These are phyloP conservation scores for Zingel zingel DNA, from an alignment of 2,113 vertebrate species.

Conservation along the genomic window DNA sequence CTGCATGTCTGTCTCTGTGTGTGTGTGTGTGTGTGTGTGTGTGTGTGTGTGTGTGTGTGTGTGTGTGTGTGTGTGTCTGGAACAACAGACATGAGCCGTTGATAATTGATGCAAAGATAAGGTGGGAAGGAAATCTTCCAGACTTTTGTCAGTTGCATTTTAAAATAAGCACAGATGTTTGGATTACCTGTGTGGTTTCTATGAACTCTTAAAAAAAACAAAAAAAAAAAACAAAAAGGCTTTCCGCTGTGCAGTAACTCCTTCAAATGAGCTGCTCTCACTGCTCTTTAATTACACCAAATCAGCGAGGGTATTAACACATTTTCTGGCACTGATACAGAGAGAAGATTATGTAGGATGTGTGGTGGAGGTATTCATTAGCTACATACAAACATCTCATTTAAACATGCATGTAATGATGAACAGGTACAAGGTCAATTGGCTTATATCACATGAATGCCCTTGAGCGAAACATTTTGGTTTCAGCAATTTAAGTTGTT, in stretches of 20 bases:
- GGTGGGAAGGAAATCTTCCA: constrained; percentile 52
- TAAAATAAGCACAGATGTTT: constrained; percentile 46
- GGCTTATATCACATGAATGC: constrained; percentile 15
- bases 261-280: constrained; percentile 17
- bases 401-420: constrained; percentile 23
- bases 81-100: constrained; percentile 38
- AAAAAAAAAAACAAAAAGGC: neutral
- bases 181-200: constrained; percentile 38
- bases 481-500: neutral
- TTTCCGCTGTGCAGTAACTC: constrained; percentile 18
- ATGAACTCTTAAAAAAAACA: constrained; percentile 1
- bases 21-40: constrained; percentile 32
- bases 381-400: constrained; percentile 18
- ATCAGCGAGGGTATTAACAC: constrained; percentile 31
- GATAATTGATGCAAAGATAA: constrained; percentile 75
- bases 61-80: constrained; percentile 38
- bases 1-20: constrained; percentile 32
- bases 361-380: neutral
- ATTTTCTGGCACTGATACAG: constrained; percentile 34
- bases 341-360: constrained; percentile 15
- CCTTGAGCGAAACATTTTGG: neutral
- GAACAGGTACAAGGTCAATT: neutral
- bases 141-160: constrained; percentile 51
- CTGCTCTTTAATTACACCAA: constrained; percentile 50
- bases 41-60: constrained; percentile 25